Conservation (phyloP, 2,113 vertebrate genomes). For the Spheniscus mendiculus region DNA sequence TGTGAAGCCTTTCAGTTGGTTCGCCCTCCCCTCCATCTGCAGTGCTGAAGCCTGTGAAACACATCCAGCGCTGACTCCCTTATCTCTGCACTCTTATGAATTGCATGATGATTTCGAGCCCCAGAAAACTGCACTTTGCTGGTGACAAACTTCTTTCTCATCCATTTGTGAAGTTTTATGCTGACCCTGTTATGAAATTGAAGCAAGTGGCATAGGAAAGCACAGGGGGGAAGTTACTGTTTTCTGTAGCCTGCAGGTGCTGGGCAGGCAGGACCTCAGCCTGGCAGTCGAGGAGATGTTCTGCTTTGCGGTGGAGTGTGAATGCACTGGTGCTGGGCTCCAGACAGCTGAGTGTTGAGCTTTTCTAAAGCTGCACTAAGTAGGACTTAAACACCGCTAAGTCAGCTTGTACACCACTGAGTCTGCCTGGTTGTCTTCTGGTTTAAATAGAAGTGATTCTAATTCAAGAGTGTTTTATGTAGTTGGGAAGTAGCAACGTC, state of each 20-base stretch:
- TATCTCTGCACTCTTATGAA: neutral
- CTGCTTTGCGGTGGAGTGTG: accelerated
- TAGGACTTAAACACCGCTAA: neutral
- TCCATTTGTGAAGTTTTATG: neutral
- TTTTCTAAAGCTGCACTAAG: neutral
- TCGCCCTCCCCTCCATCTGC: neutral
- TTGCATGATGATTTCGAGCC: neutral
- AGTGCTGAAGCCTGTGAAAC: neutral
- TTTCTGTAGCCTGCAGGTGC: neutral
- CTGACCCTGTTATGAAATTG: accelerated
- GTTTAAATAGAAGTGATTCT: neutral
- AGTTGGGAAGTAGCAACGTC: neutral
- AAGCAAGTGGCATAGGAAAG: neutral
- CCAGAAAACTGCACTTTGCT: neutral
- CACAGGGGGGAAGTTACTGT: accelerated
- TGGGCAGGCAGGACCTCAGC: neutral
- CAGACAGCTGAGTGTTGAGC: neutral
- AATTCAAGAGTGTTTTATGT: neutral
- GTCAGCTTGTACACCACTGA: neutral
- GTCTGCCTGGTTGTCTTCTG: neutral
- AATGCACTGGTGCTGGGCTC: neutral
- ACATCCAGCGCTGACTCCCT: neutral
- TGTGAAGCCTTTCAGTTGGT: neutral
- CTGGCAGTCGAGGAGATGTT: neutral
- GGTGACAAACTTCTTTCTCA: neutral